Conservation (phyloP, 1,140 invertebrate species). For the Solen grandis region DNA sequence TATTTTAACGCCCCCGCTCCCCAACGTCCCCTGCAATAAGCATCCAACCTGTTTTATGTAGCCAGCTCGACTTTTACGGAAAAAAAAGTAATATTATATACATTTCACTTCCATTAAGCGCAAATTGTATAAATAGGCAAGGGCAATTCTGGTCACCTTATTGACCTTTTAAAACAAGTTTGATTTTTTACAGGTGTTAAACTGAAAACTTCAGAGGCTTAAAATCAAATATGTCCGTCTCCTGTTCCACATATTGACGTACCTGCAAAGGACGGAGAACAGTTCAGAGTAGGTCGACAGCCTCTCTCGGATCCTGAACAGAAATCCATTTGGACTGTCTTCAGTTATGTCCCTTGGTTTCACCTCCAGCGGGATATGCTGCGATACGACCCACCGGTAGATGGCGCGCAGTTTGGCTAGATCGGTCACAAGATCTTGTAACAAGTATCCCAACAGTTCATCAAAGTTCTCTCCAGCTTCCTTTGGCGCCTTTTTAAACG, state of each 20-base stretch:
- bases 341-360: constrained; percentile 47
- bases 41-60: too few relatives aligned
- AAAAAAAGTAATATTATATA: too few relatives aligned
- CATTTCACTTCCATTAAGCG: constrained; percentile 49
- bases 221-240: too few relatives aligned
- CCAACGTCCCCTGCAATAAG: too few relatives aligned
- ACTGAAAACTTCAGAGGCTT: too few relatives aligned
- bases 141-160: too few relatives aligned
- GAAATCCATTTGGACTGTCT: constrained; percentile 63
- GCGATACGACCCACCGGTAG: constrained; percentile 62
- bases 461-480: constrained; percentile 42
- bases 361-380: constrained; percentile 46
- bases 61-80: too few relatives aligned
- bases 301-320: constrained; percentile 58
- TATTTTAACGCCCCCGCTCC: too few relatives aligned
- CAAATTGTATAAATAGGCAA: constrained; percentile 56
- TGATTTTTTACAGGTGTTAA: too few relatives aligned
- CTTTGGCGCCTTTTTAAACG: constrained; percentile 30
- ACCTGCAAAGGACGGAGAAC: constrained; percentile 68
- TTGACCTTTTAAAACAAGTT: too few relatives aligned
- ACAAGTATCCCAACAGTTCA: constrained; percentile 55
- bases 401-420: constrained; percentile 61
- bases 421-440: constrained; percentile 49
- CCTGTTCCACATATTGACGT: constrained; percentile 44
- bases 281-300: constrained; percentile 59